Evolutionary conservation across 1,140 invertebrate species (phyloP), one percentile per base, ranked within the genome.

Genomic region (Hyposmocoma kahamanoa): DNA sequence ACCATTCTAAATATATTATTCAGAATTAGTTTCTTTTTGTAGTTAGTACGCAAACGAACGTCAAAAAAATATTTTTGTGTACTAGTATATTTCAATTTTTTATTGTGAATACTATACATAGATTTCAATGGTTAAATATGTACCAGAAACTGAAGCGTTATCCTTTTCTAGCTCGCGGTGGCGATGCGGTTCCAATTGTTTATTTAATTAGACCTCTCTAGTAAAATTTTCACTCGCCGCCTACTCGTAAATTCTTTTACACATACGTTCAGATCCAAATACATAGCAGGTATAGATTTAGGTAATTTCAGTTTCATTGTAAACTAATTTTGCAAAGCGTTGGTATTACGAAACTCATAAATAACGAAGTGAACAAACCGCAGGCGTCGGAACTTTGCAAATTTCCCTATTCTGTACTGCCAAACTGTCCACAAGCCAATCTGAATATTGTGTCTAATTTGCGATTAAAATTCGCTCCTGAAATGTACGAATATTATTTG

Each of bases 361-460:
- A 73, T 78, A 68, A 73, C 59, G 45, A 59, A 66, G 50, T 52
- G 65, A 56, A 56, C 53, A 59, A 58, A 66, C 61, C 57, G 60
- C 59, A 56, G n/a, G 53, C 56, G 50, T 36, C 42, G 51, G 47
- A 74, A 77, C 56, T 74, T 72, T 55, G 60, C 53, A 45, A 59
- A 71, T 62, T 69, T 70, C 42, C 22, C 20, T 34, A 34, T 13
- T 34, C 30, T 34, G 3, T 13, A 15, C 24, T 41, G 36, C 34
- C 43, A 19, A 41, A 54, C 36, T 55, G 53, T 45, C 43, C 42
- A 44, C 34, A 11, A 32, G 17, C 42, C 32, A 49, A 47, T 43
- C 51, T 44, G 20, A 34, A 26, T 32, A 42, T 20, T 49, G 18
- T 1, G 13, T 8, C 32, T 36, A 17, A 50, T 50, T 43, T 28